A percentile compares a stretch with the other conserved stretches of the same genome.
Evolutionary conservation across 1,140 invertebrate genomes (phyloP).

Genomic region (Tenebrio molitor): DNA sequence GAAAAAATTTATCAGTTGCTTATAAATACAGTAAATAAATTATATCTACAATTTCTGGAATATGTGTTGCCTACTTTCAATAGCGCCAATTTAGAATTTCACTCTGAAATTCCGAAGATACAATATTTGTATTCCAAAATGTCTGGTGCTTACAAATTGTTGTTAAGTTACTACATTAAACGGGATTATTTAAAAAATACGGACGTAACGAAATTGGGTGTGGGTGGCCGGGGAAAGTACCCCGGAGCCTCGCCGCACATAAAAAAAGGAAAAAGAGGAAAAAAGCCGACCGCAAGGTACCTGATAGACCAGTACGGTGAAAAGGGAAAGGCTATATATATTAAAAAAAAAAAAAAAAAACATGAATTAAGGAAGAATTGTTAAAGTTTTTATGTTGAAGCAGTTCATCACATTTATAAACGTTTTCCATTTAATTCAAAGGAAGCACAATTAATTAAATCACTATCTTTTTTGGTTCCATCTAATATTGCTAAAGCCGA

Average conservation of each 20-base stretch:
- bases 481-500: not conserved
- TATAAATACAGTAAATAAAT: not conserved
- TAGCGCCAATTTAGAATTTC: constrained; percentile 14
- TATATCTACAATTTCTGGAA: constrained; percentile 2
- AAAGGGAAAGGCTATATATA: no score
- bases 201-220: constrained; percentile 20
- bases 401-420: constrained; percentile 15
- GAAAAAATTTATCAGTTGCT: not conserved
- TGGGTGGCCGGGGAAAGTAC: no score
- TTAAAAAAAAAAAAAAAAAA: no score
- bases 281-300: no score
- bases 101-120: constrained; percentile 15
- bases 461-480: constrained; percentile 3
- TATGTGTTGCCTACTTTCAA: constrained; percentile 18
- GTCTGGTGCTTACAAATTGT: constrained; percentile 13
- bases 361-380: constrained; percentile 5
- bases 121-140: constrained; percentile 23
- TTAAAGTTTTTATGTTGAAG: constrained; percentile 29
- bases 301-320: no score
- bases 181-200: constrained; percentile 30
- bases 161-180: constrained; percentile 34
- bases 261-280: no score
- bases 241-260: no score
- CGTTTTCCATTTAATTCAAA: constrained; percentile 19
- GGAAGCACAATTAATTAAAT: not conserved